phyloP scores from a whole-genome alignment of 2,797 vertebrate species.

The Hapalemur alaotrensis region DNA sequence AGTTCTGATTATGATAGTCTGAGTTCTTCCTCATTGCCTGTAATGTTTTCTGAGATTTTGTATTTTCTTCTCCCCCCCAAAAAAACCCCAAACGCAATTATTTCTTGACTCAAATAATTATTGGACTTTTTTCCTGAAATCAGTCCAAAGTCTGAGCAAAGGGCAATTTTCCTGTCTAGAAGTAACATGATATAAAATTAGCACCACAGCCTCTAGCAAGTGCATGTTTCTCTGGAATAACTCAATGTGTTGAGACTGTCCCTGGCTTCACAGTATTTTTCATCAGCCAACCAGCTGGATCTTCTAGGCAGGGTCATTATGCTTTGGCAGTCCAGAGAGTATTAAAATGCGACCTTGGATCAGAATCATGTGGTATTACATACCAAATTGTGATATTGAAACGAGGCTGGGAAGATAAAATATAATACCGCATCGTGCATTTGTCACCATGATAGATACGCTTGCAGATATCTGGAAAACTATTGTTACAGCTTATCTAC shows the following conservation, averaged over 20 bases:
- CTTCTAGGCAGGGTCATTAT: not conserved
- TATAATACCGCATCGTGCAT: not conserved
- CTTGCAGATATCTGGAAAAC: conserved; percentile 38
- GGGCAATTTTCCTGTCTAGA: conserved; percentile 59
- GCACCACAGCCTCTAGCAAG: not conserved
- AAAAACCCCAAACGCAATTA: conserved; percentile 65
- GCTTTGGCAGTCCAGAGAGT: not conserved
- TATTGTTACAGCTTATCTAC: conserved; percentile 44
- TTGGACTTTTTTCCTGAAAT: conserved; percentile 55
- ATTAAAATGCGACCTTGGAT: not conserved
- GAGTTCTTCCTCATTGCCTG: not conserved
- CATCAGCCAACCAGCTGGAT: not conserved
- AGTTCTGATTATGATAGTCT: conserved; percentile 54
- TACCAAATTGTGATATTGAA: not conserved
- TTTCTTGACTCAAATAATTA: conserved; percentile 64
- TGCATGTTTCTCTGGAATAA: not conserved
- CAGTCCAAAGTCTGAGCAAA: conserved; percentile 55
- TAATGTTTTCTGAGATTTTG: conserved; percentile 56
- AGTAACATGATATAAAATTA: conserved; percentile 49
- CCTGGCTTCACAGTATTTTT: not conserved
- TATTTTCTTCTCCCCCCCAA: conserved; percentile 41
- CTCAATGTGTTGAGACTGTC: not conserved
- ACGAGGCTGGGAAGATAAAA: not conserved
- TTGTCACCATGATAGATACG: conserved; percentile 54
- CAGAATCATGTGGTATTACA: not conserved